Conservation (phyloP, 1,140 invertebrate genomes). For the Drosophila nasuta region DNA sequence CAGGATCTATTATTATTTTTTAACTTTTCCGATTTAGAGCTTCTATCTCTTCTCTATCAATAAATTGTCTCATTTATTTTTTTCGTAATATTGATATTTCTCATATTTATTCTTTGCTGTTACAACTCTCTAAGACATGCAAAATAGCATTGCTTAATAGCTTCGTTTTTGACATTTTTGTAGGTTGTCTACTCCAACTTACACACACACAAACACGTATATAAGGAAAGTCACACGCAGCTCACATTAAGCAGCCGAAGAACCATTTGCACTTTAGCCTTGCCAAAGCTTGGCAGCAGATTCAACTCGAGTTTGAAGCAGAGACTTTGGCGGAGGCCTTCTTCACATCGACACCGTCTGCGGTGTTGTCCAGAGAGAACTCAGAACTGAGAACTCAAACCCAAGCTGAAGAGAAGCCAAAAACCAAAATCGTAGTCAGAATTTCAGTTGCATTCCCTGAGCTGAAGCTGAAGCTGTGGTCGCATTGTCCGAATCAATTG, state of each 20-base stretch:
- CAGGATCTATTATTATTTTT: too few relatives aligned
- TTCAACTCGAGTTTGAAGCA: background rate
- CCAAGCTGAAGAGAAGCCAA: constrained; percentile 1
- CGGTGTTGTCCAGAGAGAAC: background rate
- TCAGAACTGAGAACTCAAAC: background rate
- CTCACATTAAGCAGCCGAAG: constrained; percentile 35
- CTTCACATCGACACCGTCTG: constrained; percentile 12
- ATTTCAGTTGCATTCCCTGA: background rate
- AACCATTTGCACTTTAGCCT: constrained; percentile 70
- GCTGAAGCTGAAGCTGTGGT: constrained; percentile 50
- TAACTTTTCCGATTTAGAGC: too few relatives aligned
- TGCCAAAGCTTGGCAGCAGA: background rate
- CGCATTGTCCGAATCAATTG: constrained; percentile 80
- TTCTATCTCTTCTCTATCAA: too few relatives aligned
- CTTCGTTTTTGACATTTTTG: constrained; percentile 14
- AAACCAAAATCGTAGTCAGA: background rate
- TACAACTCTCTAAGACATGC: too few relatives aligned
- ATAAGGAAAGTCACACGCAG: constrained; percentile 22
- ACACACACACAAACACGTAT: background rate
- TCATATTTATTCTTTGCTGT: too few relatives aligned
- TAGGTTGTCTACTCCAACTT: background rate
- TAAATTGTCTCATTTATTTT: too few relatives aligned
- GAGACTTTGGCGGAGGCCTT: background rate
- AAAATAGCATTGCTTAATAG: too few relatives aligned
- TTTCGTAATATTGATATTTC: too few relatives aligned